These are phyloP conservation scores for Diorhabda sublineata DNA, from an alignment of 1,140 invertebrate species.

Conservation along the genomic window DNA sequence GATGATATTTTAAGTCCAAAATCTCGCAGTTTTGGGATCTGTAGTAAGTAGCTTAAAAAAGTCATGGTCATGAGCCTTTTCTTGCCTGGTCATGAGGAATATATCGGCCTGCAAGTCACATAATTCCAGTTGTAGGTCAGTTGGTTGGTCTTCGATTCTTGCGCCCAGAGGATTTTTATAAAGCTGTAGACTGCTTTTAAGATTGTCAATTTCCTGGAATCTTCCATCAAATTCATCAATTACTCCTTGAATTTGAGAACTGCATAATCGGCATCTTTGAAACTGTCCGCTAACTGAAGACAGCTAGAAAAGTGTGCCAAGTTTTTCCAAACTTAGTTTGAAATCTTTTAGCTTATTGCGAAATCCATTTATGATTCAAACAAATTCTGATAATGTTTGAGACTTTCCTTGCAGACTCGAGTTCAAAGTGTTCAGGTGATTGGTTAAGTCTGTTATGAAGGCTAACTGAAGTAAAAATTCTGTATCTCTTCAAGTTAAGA, in stretches of 20 bases:
- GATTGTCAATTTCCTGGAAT: constrained; percentile 17
- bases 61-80: neutral
- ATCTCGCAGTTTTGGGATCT: neutral
- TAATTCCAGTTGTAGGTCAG: neutral
- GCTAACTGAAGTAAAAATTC: constrained; percentile 13
- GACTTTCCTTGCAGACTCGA: constrained; percentile 15
- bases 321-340: constrained; percentile 15
- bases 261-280: constrained; percentile 10
- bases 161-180: neutral
- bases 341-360: constrained; percentile 13
- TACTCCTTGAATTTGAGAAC: constrained; percentile 15
- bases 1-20: neutral
- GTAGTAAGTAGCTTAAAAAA: neutral
- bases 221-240: constrained; percentile 17
- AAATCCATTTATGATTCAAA: constrained; percentile 14
- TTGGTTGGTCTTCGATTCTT: neutral
- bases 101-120: neutral
- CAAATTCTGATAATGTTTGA: constrained; percentile 12
- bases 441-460: constrained; percentile 12
- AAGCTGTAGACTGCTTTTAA: neutral
- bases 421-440: constrained; percentile 12
- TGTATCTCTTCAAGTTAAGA: constrained; percentile 10
- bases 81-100: neutral
- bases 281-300: constrained; percentile 7
- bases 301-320: constrained; percentile 16